Base-by-base conservation (phyloP, 2,888 invertebrate genomes). In the Craniophora ligustri region DNA sequence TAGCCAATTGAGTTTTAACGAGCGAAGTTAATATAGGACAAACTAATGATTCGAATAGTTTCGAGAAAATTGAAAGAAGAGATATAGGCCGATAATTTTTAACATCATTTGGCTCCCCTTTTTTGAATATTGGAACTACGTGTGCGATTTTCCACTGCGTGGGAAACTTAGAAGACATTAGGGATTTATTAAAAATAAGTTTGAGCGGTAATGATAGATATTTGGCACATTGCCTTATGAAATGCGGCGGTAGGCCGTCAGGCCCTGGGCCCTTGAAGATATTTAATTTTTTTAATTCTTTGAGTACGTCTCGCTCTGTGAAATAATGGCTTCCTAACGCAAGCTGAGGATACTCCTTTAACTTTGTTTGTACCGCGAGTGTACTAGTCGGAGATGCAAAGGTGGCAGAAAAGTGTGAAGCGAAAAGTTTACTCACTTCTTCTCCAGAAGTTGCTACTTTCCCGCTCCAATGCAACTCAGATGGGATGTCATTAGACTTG, bases 81-180 rank as follows among this genome's bases (percentile, higher is more conserved):
- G 44, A 44, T 14, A 44, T 44, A 7, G 45, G 28, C 5, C 46
- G 30, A 18, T 46, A 46, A 10, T 46, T 46, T 13, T 16, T 16
- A 30, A 18, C 8, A n/a, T 41, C 30, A 10, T 11, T 13, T 5
- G 15, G 8, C 10, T 41, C 41, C 4, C 41, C 40, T 13, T 41
- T 41, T 31, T 41, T 41, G n/a, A 10, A 19, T 18, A 41, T 31
- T 2, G 41, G 41, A 6, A 41, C 30, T 5, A 41, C 41, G 16
- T 41, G 18, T 4, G 41, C 41, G 1, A 16, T 41, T 31, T 41
- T 41, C 31, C 40, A 40, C 6, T 40, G 16, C 5, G 16, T 16
- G 6, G 40, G 40, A 4, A 40, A 40, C 10, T 5, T 15, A 16
- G 28, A 28, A 7, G 28, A n/a, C n/a, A 10, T 14, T n/a, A 40